Evolutionary conservation across 2,888 invertebrate genomes (phyloP), one percentile per base, ranked within the genome.

Genomic region (Melolontha melolontha): DNA sequence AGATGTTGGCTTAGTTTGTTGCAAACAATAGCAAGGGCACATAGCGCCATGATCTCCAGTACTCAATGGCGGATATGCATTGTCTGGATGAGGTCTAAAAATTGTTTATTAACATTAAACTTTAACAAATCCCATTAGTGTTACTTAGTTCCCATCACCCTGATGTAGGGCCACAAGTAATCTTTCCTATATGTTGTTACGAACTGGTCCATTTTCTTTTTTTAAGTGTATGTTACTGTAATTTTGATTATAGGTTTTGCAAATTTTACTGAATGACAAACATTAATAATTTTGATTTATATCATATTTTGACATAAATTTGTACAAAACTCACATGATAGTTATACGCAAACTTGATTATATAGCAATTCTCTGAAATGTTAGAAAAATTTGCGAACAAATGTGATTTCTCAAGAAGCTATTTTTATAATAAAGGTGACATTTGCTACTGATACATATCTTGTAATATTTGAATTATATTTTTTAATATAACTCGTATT

Each of bases 161-260:
- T 78, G 1, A 81, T 81, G 76, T 84, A 81, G 0, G 90, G 90
- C 90, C 90, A 90, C 16, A 88, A 75, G 73, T 88, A 90, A 78
- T 90, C 90, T 75, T 88, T 88, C 49, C 85, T 83, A 75, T 90
- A 90, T 0, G 87, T 89, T 0, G 90, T 87, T 65, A 88, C 80
- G 74, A 87, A 90, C 73, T 88, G 87, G 80, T 88, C 87, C 87
- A 89, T 88, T 62, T 63, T 67, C 29, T 27, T 7, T 63, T 63
- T 63, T 16, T 12, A 42, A 44, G n/a, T 10, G 12, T 34, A 34
- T 59, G 10, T 29, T 14, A 59, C 59, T 59, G 22, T 44, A 59
- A 59, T 59, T 59, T 59, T 44, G 59, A 34, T 44, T 16, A 4
- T 14, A 12, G 17, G 10, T 42, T 44, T 14, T 27, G 12, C 29